These are phyloP conservation scores for Eira barbara DNA, from an alignment of 2,113 vertebrate genomes.

Conservation along the genomic window DNA sequence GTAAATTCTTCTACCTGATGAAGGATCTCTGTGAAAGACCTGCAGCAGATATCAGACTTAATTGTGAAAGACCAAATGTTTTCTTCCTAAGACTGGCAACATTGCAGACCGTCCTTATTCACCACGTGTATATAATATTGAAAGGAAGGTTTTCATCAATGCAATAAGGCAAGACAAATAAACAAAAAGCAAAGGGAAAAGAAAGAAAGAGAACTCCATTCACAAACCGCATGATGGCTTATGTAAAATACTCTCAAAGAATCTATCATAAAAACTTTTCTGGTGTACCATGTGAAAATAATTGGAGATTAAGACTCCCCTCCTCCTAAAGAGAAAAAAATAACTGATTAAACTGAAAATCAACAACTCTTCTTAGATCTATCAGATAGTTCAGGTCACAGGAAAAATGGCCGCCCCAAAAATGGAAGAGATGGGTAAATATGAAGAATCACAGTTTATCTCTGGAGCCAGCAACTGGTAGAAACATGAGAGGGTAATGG, in stretches of 20 bases:
- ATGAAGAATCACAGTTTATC: background rate
- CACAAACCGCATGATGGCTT: background rate
- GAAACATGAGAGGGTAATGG: background rate
- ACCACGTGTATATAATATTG: background rate
- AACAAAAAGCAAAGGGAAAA: background rate
- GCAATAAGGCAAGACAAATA: background rate
- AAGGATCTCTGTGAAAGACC: background rate
- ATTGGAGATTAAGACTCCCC: background rate
- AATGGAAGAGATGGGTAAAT: background rate
- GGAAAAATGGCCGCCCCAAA: background rate
- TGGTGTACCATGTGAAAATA: background rate
- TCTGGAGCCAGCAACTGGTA: background rate
- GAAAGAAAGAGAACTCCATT: background rate
- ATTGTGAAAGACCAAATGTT: background rate
- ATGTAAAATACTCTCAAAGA: background rate
- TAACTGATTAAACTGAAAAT: background rate
- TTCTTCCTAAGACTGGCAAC: background rate
- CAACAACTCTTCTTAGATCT: background rate
- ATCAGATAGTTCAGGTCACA: background rate
- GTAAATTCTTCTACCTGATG: background rate
- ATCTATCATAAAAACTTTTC: background rate
- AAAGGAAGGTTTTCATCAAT: background rate
- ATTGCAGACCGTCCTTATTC: background rate
- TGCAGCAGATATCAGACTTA: background rate
- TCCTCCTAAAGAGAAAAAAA: background rate